A percentile compares a stretch with the other conserved stretches of the same genome.
Conservation (phyloP, 2,888 invertebrate genomes). For the Stomorhina lunata region DNA sequence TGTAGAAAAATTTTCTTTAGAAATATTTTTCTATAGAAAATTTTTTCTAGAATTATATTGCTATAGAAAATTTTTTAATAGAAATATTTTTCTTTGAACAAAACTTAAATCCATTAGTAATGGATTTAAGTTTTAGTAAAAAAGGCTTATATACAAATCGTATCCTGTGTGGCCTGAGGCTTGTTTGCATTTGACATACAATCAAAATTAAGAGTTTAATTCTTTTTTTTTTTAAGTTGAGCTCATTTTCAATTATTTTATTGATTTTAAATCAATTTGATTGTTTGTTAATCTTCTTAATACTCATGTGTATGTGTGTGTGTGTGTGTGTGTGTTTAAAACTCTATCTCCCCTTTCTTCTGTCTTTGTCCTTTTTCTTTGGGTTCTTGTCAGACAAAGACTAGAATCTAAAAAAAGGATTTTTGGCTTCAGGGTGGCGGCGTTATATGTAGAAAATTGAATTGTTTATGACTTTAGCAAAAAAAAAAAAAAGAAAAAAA, state of each 20-base stretch:
- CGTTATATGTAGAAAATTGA: slow-evolving; percentile 29
- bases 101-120: too few species aligned
- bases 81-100: too few species aligned
- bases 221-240: background rate
- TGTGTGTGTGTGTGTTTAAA: slow-evolving; percentile 5
- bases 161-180: slow-evolving; percentile 61
- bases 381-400: slow-evolving; percentile 24
- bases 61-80: too few species aligned
- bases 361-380: slow-evolving; percentile 5
- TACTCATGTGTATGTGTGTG: background rate
- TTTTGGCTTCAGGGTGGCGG: slow-evolving; percentile 67
- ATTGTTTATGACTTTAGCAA: slow-evolving; percentile 44
- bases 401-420: background rate
- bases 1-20: too few species aligned
- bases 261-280: slow-evolving; percentile 48
- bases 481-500: background rate
- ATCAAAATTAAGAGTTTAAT: background rate
- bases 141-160: slow-evolving; percentile 46
- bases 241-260: slow-evolving; percentile 29
- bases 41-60: too few species aligned
- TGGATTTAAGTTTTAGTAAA: too few species aligned
- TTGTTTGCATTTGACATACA: slow-evolving; percentile 5
- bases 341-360: too few species aligned
- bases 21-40: too few species aligned
- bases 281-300: slow-evolving; percentile 50